Conservation (phyloP, 1,140 invertebrate species). For the Sinella curviseta region DNA sequence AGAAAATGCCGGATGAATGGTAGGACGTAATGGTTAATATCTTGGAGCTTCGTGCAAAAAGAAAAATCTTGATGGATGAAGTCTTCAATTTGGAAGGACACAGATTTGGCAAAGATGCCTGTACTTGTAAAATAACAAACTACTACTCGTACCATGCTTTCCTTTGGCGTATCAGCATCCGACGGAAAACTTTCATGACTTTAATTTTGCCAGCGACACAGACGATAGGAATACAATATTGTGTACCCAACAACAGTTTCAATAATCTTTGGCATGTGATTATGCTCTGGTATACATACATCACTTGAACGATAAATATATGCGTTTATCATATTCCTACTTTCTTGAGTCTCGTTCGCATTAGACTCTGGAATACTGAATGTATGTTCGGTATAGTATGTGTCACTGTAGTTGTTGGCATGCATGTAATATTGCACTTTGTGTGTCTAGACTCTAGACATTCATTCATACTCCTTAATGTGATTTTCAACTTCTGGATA, state of each 20-base stretch:
- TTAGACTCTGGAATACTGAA: too few relatives aligned
- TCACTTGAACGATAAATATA: too few relatives aligned
- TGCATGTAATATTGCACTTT: too few relatives aligned
- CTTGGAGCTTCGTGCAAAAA: background rate
- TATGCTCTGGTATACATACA: too few relatives aligned
- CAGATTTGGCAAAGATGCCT: conserved; percentile 20
- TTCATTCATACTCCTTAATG: too few relatives aligned
- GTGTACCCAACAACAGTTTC: background rate
- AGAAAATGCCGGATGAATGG: background rate
- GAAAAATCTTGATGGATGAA: conserved; percentile 26
- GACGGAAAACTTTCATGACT: background rate
- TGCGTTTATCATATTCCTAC: too few relatives aligned
- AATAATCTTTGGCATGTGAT: too few relatives aligned
- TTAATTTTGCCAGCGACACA: background rate
- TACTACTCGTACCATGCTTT: background rate
- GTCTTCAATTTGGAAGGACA: background rate
- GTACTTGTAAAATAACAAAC: conserved; percentile 16
- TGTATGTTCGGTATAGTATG: too few relatives aligned
- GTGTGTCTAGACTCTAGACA: too few relatives aligned
- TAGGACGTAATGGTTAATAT: background rate
- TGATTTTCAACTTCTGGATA: too few relatives aligned
- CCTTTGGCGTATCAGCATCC: background rate
- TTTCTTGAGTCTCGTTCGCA: too few relatives aligned
- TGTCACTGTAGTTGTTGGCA: too few relatives aligned
- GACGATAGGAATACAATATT: background rate